Evolutionary conservation across 2,113 vertebrate species (phyloP).

Genomic region (Gnathonemus echidnorhynchus): DNA sequence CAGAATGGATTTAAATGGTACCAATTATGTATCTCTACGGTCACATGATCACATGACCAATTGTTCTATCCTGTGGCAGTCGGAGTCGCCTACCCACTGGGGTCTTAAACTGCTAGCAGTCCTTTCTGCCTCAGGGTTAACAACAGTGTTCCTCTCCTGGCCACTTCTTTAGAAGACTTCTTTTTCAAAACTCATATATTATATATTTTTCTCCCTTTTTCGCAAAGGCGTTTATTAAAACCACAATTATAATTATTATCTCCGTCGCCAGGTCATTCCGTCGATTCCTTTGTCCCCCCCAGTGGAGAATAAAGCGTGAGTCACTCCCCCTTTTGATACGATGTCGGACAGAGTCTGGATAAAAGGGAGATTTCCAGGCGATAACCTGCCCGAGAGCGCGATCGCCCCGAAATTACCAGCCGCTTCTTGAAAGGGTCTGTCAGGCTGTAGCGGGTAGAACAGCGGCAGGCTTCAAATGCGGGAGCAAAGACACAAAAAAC

Average conservation of each 20-base stretch:
- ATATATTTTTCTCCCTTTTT: background rate
- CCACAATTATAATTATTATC: background rate
- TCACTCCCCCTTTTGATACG: background rate
- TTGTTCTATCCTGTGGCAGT: background rate
- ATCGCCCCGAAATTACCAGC: background rate
- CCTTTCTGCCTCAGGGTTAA: background rate
- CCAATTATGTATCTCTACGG: background rate
- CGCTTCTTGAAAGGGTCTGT: background rate
- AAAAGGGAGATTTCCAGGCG: background rate
- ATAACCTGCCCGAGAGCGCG: background rate
- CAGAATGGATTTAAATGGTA: conserved; percentile 2
- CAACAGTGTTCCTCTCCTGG: background rate
- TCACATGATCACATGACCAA: background rate
- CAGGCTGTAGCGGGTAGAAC: background rate
- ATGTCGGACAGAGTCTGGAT: background rate
- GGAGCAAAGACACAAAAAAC: background rate
- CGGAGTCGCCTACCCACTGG: background rate
- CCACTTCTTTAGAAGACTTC: background rate
- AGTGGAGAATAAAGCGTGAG: background rate
- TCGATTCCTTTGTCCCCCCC: background rate
- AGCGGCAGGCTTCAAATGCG: background rate
- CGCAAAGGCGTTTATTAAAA: background rate
- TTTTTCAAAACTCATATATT: background rate
- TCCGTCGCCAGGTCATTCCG: too few relatives aligned
- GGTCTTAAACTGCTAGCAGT: background rate